Conservation (phyloP, 2,888 invertebrate genomes). For the Hydriomena furcata region DNA sequence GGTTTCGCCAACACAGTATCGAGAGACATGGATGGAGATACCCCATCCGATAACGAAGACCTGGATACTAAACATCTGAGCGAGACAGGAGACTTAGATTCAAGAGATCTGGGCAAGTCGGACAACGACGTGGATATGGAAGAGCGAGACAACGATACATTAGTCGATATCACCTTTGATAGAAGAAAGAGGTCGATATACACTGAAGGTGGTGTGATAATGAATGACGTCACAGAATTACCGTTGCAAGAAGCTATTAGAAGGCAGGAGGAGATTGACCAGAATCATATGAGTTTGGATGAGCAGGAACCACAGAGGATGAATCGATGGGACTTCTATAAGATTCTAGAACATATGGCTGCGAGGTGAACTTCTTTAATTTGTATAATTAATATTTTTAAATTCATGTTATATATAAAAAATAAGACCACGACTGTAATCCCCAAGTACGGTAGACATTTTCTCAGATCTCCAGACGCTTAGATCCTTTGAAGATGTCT, state of each 20-base stretch:
- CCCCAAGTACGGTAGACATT: too few relatives aligned
- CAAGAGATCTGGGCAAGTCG: slow-evolving; percentile 41
- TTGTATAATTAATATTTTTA: not conserved
- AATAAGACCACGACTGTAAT: too few relatives aligned
- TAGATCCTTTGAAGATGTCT: too few relatives aligned
- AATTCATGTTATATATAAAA: not conserved
- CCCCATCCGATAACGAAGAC: slow-evolving; percentile 36
- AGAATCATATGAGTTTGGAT: slow-evolving; percentile 52
- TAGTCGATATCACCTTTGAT: slow-evolving; percentile 72
- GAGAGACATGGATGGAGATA: slow-evolving; percentile 64
- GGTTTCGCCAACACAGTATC: slow-evolving; percentile 71
- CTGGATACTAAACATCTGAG: slow-evolving; percentile 32
- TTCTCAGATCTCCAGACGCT: too few relatives aligned
- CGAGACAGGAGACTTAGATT: slow-evolving; percentile 36
- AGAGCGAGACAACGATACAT: slow-evolving; percentile 57
- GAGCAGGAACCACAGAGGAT: slow-evolving; percentile 66
- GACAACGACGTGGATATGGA: slow-evolving; percentile 31
- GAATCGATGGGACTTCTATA: slow-evolving; percentile 87
- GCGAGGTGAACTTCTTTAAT: slow-evolving; percentile 69
- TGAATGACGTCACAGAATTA: slow-evolving; percentile 52
- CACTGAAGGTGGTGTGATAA: slow-evolving; percentile 64
- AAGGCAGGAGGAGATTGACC: slow-evolving; percentile 76
- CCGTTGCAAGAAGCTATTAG: slow-evolving; percentile 73
- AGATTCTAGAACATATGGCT: slow-evolving; percentile 83
- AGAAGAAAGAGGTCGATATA: slow-evolving; percentile 64